Evolutionary conservation across 2,888 invertebrate species (phyloP), one percentile per base, ranked within the genome.

Genomic region (Thecocarcelia acutangulata): DNA sequence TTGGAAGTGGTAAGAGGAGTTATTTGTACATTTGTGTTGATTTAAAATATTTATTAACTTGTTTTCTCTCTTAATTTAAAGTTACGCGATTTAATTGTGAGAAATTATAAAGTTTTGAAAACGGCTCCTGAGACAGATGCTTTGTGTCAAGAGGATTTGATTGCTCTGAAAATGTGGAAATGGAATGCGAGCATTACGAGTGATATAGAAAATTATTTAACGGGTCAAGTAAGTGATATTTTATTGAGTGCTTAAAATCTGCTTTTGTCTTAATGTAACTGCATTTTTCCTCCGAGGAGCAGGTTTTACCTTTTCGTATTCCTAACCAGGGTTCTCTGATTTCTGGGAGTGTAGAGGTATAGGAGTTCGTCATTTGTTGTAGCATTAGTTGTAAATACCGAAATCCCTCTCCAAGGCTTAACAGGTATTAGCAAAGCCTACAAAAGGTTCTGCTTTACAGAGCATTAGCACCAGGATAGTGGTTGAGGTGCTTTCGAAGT

Each of bases 141-240:
- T 1, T 91, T 96, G 82, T 97, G 96, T 88, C 86, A 90, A 2
- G 92, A 93, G 1, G 96, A 96, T 90, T 87, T 94, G 75, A 92
- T 94, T 44, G 91, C 93, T 40, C 90, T 96, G 5, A 92, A 92
- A 85, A 91, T 91, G 63, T 96, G 95, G 96, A 89, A 91, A 58
- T 94, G 94, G 93, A 93, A 93, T 85, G 90, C 91, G 0, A 93
- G 93, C 21, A 92, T 94, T 77, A 93, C 93, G 42, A 87, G 90
- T 52, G 92, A 93, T 1, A 86, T 91, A 83, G 94, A 94, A 0
- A 92, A 93, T 15, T 91, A 92, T 77, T 91, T 96, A 78, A 94
- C 95, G 13, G 78, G 84, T 54, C 90, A 90, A 83, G 87, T 87
- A 80, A 84, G 80, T 28, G 12, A 17, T 42, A 33, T 5, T n/a